Evolutionary conservation across 2,797 vertebrate species (phyloP), one percentile per base, ranked within the genome.

Genomic region (Molossus alvarezi): DNA sequence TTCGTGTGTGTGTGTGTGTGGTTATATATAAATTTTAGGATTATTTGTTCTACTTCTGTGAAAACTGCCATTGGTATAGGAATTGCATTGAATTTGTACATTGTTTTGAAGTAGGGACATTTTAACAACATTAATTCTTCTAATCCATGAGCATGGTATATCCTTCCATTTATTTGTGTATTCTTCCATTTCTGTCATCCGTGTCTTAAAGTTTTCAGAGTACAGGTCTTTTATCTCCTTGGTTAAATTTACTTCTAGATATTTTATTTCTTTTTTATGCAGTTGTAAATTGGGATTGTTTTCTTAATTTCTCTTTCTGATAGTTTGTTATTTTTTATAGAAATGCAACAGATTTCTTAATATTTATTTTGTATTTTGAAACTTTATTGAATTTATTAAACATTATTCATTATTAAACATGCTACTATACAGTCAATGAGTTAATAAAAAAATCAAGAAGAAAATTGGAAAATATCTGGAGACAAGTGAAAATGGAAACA

Each of bases 1-100:
- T 64, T 41, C 48, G 48, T 48, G 33, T 33, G 33, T 33, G 33
- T 48, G 17, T 82, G 41, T 45, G 41, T 45, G 6, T 45, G 41
- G 60, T 64, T 82, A 17, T 41, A 82, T 21, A 64, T 64, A 64
- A 48, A 82, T 82, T 82, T 82, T 82, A 64, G 10, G 17, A 82
- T 64, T 82, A 82, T 64, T 82, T 82, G 79, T 82, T 48, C 37
- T 76, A 76, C 27, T 62, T 81, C 41, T 82, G 58, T 82, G 80
- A 64, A 82, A 64, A 48, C 29, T 82, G 27, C 27, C 10, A n/a
- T n/a, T 82, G 41, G 58, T 29, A 48, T 64, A 64, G 58, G 41
- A 48, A 64, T 64, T 82, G 41, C 60, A 45, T 18, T 64, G 60
- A 64, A 64, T 48, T 3, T n/a, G 27, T 45, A 64, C 17, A n/a